Conservation (phyloP, 53 echinoderm and acorn worm genomes). For the Astropecten irregularis region DNA sequence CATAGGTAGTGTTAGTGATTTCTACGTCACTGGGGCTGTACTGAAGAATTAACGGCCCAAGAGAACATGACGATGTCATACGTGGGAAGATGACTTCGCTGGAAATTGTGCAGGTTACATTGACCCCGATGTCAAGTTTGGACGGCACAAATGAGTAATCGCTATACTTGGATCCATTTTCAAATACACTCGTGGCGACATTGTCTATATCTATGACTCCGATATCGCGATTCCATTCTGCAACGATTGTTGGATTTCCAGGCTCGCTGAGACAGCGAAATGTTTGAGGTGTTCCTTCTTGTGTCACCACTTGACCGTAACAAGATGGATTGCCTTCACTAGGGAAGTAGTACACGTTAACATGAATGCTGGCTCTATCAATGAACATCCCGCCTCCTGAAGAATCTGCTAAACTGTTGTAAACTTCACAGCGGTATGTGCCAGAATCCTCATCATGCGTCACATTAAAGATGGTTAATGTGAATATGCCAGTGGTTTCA, state of each 20-base stretch:
- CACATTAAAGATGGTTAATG: constrained; percentile 16
- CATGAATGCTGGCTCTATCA: not conserved
- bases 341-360: constrained; percentile 28
- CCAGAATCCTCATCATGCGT: not conserved
- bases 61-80: not conserved
- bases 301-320: not conserved
- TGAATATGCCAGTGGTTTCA: constrained; percentile 10
- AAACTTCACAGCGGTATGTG: not conserved
- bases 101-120: not conserved
- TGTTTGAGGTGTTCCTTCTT: not conserved
- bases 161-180: not conserved
- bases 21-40: constrained; percentile 29
- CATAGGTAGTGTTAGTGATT: constrained; percentile 9
- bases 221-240: constrained; percentile 13
- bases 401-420: not conserved
- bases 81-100: not conserved
- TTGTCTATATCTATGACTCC: not conserved
- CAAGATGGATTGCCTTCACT: constrained; percentile 18
- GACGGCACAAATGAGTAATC: constrained; percentile 5
- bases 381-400: not conserved
- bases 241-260: not conserved
- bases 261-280: constrained; percentile 15
- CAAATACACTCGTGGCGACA: not conserved
- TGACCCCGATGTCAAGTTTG: constrained; percentile 2
- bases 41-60: constrained; percentile 40